phyloP scores from a whole-genome alignment of 2,797 vertebrate species.

The Helostoma temminkii region DNA sequence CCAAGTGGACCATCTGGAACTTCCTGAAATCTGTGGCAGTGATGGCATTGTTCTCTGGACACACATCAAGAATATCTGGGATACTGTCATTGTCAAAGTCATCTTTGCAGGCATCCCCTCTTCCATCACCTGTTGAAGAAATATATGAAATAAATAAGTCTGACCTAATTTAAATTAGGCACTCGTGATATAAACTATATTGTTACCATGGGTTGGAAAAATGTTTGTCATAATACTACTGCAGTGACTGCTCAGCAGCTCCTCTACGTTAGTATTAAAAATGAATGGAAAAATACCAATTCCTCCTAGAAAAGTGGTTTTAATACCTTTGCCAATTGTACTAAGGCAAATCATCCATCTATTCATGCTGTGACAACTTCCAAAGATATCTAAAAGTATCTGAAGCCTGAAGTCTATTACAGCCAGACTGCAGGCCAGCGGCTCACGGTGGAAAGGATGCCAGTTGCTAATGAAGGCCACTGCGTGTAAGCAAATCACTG shows the following conservation, averaged over 20 bases:
- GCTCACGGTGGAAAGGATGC: constrained; percentile 47
- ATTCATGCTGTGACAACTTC: constrained; percentile 75
- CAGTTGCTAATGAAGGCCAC: constrained; percentile 65
- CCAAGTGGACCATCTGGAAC: constrained; percentile 98
- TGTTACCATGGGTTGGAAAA: constrained; percentile 46
- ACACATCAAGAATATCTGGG: constrained; percentile 94
- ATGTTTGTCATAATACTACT: constrained; percentile 42
- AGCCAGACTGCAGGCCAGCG: constrained; percentile 56
- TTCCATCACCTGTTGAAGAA: constrained; percentile 88
- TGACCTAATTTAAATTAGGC: constrained; percentile 35
- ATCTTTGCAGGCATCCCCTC: constrained; percentile 96
- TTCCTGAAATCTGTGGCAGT: constrained; percentile 97
- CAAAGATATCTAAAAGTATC: constrained; percentile 71
- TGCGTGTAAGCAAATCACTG: constrained; percentile 56
- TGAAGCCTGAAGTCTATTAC: constrained; percentile 70
- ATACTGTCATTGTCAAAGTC: constrained; percentile 97
- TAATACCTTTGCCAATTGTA: constrained; percentile 57
- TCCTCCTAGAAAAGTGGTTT: constrained; percentile 61
- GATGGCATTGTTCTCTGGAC: constrained; percentile 95
- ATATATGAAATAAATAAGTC: constrained; percentile 11
- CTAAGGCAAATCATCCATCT: constrained; percentile 64
- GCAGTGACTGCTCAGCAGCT: constrained; percentile 27
- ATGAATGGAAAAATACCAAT: constrained; percentile 59
- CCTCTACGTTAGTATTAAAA: constrained; percentile 61
- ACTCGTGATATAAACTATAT: neutral